phyloP scores from a whole-genome alignment of 2,888 invertebrate species.

The Aleiodes alternator region DNA sequence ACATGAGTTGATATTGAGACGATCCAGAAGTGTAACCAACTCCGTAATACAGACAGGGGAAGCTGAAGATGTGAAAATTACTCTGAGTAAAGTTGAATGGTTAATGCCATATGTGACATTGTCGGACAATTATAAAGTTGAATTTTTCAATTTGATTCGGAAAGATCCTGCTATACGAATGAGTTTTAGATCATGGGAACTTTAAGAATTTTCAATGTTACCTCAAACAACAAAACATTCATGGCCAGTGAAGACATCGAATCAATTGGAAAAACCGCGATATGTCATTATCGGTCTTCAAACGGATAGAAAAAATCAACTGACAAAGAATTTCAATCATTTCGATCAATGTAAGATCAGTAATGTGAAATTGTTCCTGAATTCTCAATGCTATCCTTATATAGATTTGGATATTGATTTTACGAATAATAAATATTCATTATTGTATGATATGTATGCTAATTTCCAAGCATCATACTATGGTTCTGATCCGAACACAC shows the following conservation, averaged over 20 bases:
- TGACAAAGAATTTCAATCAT: not conserved
- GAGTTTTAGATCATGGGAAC: too few species aligned
- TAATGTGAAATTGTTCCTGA: constrained; percentile 7
- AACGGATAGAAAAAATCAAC: not conserved
- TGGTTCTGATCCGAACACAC: not conserved
- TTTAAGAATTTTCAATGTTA: not conserved
- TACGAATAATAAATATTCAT: constrained; percentile 2
- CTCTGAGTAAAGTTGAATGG: not conserved
- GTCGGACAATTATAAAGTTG: not conserved
- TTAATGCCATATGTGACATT: constrained; percentile 2
- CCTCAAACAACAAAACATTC: not conserved
- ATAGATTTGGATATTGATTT: not conserved
- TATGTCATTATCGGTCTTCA: constrained; percentile 14
- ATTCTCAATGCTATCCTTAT: constrained; percentile 7
- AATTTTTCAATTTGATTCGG: too few species aligned
- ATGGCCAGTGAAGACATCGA: too few species aligned
- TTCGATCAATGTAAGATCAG: constrained; percentile 9
- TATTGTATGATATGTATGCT: constrained; percentile 13
- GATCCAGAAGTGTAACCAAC: not conserved
- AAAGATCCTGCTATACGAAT: not conserved
- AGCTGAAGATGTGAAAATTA: not conserved
- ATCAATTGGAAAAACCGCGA: not conserved
- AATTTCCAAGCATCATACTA: constrained; percentile 23
- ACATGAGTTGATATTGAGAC: not conserved
- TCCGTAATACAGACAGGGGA: not conserved